Evolutionary conservation across 2,113 vertebrate species (phyloP), one percentile per base, ranked within the genome.

Genomic region (Otocyon megalotis): DNA sequence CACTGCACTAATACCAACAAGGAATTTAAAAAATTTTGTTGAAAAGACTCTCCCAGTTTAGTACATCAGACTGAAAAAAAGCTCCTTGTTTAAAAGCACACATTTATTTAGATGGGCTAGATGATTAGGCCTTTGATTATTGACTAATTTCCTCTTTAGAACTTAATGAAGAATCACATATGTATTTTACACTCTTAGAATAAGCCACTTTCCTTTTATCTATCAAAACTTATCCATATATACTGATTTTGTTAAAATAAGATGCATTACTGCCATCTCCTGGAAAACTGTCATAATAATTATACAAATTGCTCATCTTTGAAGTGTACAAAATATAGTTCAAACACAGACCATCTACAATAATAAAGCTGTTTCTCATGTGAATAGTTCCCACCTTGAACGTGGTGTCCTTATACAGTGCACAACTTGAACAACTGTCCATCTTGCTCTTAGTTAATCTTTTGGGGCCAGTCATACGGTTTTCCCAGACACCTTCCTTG

Each of bases 181-280:
- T 56, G 60, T 76, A 69, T 67, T 53, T 32, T 77, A 56, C 2
- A 26, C 35, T 85, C 19, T 72, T 82, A 50, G n/a, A 50, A 48
- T n/a, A 77, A 90, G 62, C 1, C 22, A 22, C 8, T 91, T 77
- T 69, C 54, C 63, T 72, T 71, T 28, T 54, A 35, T 26, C 37
- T 48, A 90, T 62, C 16, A 67, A 86, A 79, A 62, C 83, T 71
- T 10, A 88, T 30, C 53, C 54, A 58, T 3, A 28, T 60, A n/a
- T 65, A 26, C 8, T 22, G 48, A 74, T 13, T 74, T 71, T 65
- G 54, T 71, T 67, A 54, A 86, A 81, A 69, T 13, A 53, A 86
- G 80, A 93, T 74, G 24, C 35, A 22, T 89, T 63, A 84, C 56
- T 90, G 85, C 71, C 72, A 85, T 89, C 79, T 95, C 56, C 85